Conservation (phyloP, 2,113 vertebrate species). For the Ptilonorhynchus violaceus region DNA sequence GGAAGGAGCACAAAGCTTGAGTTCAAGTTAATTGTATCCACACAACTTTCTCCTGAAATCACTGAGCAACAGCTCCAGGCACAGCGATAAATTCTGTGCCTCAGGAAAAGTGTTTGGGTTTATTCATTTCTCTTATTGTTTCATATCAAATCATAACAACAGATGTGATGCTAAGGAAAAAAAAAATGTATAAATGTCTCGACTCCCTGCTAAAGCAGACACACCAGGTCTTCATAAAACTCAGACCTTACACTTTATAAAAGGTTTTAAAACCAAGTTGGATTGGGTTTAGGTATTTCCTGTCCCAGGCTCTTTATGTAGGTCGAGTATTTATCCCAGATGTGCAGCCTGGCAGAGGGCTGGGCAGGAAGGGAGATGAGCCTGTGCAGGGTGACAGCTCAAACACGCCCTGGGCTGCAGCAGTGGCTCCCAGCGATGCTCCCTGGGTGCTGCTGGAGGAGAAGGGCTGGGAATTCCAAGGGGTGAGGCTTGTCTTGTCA, state of each 20-base stretch:
- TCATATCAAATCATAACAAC: neutral
- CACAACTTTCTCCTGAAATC: neutral
- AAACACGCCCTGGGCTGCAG: neutral
- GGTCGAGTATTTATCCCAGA: conserved; percentile 47
- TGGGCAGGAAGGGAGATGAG: neutral
- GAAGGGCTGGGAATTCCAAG: neutral
- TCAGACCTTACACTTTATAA: neutral
- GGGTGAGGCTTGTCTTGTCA: neutral
- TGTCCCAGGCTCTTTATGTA: conserved; percentile 24
- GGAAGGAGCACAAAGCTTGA: neutral
- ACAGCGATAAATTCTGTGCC: neutral
- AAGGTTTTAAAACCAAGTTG: conserved; percentile 19
- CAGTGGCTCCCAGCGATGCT: rapidly evolving
- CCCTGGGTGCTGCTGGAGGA: rapidly evolving
- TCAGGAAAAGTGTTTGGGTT: neutral
- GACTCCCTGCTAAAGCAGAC: neutral
- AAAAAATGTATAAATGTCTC: neutral
- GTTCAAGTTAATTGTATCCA: neutral
- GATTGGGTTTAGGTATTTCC: conserved; percentile 48
- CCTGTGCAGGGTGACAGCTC: neutral
- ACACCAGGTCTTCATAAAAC: neutral
- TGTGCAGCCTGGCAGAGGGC: conserved; percentile 22
- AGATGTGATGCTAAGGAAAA: neutral
- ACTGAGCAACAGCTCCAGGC: neutral
- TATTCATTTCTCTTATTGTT: neutral